These are phyloP conservation scores for Kryptolebias marmoratus DNA, from an alignment of 2,113 vertebrate genomes.

Conservation along the genomic window DNA sequence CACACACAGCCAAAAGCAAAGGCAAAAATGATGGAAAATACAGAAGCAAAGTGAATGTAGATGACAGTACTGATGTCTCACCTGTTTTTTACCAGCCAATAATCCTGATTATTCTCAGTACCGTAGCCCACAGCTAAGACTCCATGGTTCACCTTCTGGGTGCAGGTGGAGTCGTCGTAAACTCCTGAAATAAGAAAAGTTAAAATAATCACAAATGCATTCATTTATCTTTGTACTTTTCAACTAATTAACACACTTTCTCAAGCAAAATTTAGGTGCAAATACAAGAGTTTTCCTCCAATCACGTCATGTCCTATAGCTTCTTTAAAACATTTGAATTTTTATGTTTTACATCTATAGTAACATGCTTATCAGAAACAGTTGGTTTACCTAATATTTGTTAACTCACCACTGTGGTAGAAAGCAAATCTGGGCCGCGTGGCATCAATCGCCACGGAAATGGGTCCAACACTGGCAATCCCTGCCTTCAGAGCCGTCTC, in stretches of 20 bases:
- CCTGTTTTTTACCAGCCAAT: slow-evolving; percentile 98
- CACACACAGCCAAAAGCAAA: no score
- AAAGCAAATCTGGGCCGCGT: slow-evolving; percentile 78
- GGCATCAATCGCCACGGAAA: slow-evolving; percentile 90
- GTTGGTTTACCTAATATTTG: neutral
- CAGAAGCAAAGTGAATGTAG: neutral
- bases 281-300: no score
- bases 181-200: slow-evolving; percentile 78
- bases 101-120: slow-evolving; percentile 82
- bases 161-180: slow-evolving; percentile 85
- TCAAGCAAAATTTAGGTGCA: no score
- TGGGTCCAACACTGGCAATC: slow-evolving; percentile 85
- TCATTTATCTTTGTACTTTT: neutral
- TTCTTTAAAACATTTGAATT: neutral
- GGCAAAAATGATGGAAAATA: neutral
- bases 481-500: slow-evolving; percentile 82
- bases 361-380: neutral
- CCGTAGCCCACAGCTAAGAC: slow-evolving; percentile 90
- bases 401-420: slow-evolving; percentile 84
- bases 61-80: slow-evolving; percentile 48
- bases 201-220: neutral
- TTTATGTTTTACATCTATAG: no score
- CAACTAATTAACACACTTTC: neutral
- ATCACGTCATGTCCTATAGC: neutral
- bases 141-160: slow-evolving; percentile 82